Percentiles rank a stretch among this genome's conserved stretches.
These are phyloP conservation scores for Platynereis dumerilii DNA, from an alignment of 2,888 invertebrate species.

Conservation along the genomic window DNA sequence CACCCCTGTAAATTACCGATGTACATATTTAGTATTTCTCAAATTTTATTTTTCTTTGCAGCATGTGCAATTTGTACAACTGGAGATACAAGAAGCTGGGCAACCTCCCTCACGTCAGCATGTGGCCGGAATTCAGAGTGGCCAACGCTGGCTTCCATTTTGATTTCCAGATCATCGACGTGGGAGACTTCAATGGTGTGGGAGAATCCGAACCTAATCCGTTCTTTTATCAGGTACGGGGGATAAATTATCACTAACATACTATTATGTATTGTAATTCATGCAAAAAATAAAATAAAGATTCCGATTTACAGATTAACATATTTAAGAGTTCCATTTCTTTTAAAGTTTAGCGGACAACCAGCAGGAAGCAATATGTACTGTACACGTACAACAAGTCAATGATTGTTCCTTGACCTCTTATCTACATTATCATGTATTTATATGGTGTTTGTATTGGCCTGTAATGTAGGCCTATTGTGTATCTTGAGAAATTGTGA, in stretches of 20 bases:
- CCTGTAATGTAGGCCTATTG: too few relatives aligned
- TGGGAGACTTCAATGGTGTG: conserved; percentile 93
- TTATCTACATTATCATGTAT: too few relatives aligned
- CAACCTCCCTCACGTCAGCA: conserved; percentile 87
- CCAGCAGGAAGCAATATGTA: too few relatives aligned
- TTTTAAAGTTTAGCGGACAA: too few relatives aligned
- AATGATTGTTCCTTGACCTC: too few relatives aligned
- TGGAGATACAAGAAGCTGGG: conserved; percentile 97
- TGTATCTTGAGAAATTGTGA: not conserved
- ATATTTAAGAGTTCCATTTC: too few relatives aligned
- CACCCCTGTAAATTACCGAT: too few relatives aligned
- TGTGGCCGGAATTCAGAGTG: conserved; percentile 81
- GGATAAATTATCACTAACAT: not conserved
- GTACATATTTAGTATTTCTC: too few relatives aligned
- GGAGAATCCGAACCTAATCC: conserved; percentile 98
- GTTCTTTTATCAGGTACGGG: conserved; percentile 93
- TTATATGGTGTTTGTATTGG: too few relatives aligned
- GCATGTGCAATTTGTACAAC: conserved; percentile 91
- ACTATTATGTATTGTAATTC: not conserved
- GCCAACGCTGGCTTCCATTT: conserved; percentile 92
- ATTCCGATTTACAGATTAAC: too few relatives aligned
- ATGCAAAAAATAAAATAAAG: too few relatives aligned
- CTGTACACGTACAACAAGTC: too few relatives aligned
- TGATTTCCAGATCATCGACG: conserved; percentile 95
- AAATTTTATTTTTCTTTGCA: conserved; percentile 63